Evolutionary conservation across 1,140 invertebrate genomes (phyloP).

Genomic region (Hycleus cichorii): DNA sequence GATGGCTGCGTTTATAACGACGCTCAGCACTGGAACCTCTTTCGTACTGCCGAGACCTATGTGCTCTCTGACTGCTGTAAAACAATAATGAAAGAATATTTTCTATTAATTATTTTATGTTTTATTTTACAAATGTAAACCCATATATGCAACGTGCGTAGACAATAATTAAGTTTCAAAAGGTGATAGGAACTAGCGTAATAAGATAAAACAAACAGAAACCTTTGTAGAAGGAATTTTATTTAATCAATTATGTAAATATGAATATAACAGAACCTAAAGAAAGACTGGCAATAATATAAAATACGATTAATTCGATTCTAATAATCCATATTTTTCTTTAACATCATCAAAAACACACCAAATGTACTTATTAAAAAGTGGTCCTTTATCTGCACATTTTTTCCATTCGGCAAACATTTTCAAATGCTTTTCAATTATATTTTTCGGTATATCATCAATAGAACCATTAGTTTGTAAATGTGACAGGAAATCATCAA

Average conservation of each 20-base stretch:
- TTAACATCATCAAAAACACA: conserved; percentile 52
- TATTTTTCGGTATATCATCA: conserved; percentile 41
- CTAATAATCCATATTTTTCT: conserved; percentile 43
- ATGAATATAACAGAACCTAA: background rate
- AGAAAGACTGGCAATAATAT: background rate
- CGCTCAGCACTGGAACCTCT: conserved; percentile 53
- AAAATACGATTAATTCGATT: conserved; percentile 46
- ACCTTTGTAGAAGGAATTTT: no score
- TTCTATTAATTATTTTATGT: no score
- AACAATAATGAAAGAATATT: background rate
- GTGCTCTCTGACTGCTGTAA: conserved; percentile 52
- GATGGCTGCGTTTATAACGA: conserved; percentile 54
- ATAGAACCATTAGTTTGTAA: conserved; percentile 40
- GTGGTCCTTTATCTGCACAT: conserved; percentile 49
- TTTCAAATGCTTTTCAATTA: conserved; percentile 49
- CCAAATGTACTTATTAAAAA: conserved; percentile 58
- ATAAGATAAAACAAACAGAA: no score
- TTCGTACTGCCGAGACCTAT: conserved; percentile 53
- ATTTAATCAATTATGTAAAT: no score
- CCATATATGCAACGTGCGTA: no score
- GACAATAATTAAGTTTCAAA: no score
- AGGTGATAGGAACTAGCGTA: no score
- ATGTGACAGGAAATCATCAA: conserved; percentile 57
- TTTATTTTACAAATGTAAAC: no score
- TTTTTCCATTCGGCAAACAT: conserved; percentile 53